A percentile compares a stretch with the other conserved stretches of the same genome.
Evolutionary conservation across 2,797 vertebrate genomes (phyloP).

Genomic region (Microctenopoma lineatum): DNA sequence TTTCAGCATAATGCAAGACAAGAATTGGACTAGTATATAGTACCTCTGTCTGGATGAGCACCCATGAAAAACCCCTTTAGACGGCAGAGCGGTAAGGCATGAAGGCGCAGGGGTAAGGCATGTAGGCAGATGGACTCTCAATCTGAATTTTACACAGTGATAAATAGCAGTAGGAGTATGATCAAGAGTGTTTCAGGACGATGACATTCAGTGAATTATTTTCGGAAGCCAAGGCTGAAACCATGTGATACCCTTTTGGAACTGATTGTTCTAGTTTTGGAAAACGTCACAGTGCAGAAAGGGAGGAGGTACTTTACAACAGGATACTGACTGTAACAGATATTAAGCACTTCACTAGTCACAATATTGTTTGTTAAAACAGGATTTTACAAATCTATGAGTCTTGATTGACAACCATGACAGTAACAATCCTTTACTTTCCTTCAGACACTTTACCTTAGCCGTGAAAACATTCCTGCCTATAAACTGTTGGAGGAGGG

Average conservation of each 20-base stretch:
- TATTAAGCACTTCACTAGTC: background rate
- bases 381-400: slow-evolving; percentile 18
- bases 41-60: slow-evolving; percentile 27
- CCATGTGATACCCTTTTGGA: slow-evolving; percentile 49
- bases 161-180: slow-evolving; percentile 35
- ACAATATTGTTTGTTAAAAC: slow-evolving; percentile 15
- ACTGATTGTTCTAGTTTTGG: slow-evolving; percentile 55
- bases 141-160: slow-evolving; percentile 31
- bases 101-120: slow-evolving; percentile 26
- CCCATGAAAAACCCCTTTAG: slow-evolving; percentile 19
- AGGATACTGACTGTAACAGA: slow-evolving; percentile 15
- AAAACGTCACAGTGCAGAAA: slow-evolving; percentile 41
- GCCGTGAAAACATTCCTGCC: slow-evolving; percentile 10
- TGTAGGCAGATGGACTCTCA: slow-evolving; percentile 31
- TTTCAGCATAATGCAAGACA: slow-evolving; percentile 19
- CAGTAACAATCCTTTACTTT: slow-evolving; percentile 18
- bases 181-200: slow-evolving; percentile 43
- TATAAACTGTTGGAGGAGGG: slow-evolving; percentile 27
- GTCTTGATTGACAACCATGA: slow-evolving; percentile 24
- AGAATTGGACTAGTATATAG: slow-evolving; percentile 19
- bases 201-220: slow-evolving; percentile 27
- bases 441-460: slow-evolving; percentile 44
- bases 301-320: slow-evolving; percentile 30
- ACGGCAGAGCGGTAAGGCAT: slow-evolving; percentile 30
- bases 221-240: slow-evolving; percentile 33